phyloP scores from a whole-genome alignment of 2,797 vertebrate species.

The Aldrovandia affinis region DNA sequence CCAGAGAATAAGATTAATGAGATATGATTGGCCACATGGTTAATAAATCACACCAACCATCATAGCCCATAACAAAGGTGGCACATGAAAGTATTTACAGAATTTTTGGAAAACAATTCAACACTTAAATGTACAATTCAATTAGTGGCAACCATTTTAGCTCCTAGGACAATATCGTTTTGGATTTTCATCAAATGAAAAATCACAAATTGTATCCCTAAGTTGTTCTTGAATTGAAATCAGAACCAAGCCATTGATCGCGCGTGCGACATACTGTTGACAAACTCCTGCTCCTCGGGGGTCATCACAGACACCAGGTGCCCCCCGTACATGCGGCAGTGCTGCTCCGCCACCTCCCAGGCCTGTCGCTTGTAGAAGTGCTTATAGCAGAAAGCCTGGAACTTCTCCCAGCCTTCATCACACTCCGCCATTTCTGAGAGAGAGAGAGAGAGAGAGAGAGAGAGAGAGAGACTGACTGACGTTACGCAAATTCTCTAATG shows the following conservation, averaged over 20 bases:
- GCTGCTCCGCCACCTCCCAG: constrained; percentile 90
- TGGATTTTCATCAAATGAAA: neutral
- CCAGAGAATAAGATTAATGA: neutral
- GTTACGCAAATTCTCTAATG: no score
- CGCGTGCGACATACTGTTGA: constrained; percentile 78
- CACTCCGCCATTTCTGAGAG: constrained; percentile 80
- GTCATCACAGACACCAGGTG: constrained; percentile 88
- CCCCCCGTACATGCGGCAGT: constrained; percentile 81
- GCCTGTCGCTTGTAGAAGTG: constrained; percentile 84
- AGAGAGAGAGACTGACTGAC: neutral
- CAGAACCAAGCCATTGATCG: neutral
- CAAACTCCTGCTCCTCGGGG: constrained; percentile 88
- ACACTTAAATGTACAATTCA: neutral
- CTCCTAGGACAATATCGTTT: neutral
- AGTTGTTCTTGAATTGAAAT: neutral
- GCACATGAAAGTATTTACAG: neutral
- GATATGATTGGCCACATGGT: neutral
- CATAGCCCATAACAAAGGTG: neutral
- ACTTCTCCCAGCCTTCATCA: constrained; percentile 85
- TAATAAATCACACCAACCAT: neutral
- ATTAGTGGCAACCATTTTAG: neutral
- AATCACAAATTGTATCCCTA: neutral
- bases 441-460: rapidly evolving
- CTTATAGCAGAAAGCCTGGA: constrained; percentile 89
- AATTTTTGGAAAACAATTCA: neutral